Percentiles rank a stretch among this genome's conserved stretches.
These are phyloP conservation scores for Tenebrosternarchus preto DNA, from an alignment of 2,113 vertebrate species.

Conservation along the genomic window DNA sequence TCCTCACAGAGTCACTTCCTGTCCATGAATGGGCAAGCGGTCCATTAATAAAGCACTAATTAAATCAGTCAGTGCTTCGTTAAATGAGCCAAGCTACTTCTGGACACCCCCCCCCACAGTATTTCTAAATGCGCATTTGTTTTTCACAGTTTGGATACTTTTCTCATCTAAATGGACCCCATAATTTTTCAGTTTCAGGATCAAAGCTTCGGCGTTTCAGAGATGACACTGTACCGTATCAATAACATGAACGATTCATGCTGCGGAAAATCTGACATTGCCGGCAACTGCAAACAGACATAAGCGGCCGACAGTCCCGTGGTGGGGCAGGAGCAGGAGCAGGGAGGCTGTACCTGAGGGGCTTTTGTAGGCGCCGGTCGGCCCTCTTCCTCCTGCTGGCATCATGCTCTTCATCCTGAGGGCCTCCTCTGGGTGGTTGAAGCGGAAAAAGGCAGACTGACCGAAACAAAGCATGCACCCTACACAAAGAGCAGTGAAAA, in stretches of 20 bases:
- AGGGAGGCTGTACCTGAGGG: conserved; percentile 73
- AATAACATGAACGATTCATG: no score
- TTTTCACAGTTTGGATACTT: conserved; percentile 17
- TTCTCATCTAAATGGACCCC: conserved; percentile 31
- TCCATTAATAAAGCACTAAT: neutral
- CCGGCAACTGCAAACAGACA: neutral
- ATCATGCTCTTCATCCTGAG: conserved; percentile 96
- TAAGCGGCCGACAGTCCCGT: neutral
- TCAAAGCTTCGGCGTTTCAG: conserved; percentile 3
- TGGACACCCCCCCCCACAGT: conserved; percentile 1
- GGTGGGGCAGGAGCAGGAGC: neutral
- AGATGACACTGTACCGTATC: neutral
- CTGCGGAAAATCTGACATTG: neutral
- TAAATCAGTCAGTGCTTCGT: conserved; percentile 23
- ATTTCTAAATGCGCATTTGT: conserved; percentile 16
- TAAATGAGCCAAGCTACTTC: conserved; percentile 10
- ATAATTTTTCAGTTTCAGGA: conserved; percentile 30
- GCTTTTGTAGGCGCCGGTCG: conserved; percentile 56
- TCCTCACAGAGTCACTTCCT: conserved; percentile 32
- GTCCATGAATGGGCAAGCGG: conserved; percentile 5
- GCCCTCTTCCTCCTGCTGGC: conserved; percentile 71
- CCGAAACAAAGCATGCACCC: conserved; percentile 97
- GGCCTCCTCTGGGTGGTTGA: conserved; percentile 96
- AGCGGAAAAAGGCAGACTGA: conserved; percentile 90
- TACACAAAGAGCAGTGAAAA: conserved; percentile 53